Evolutionary conservation across 2,888 invertebrate genomes (phyloP), one percentile per base, ranked within the genome.

Genomic region (Noctua pronuba): DNA sequence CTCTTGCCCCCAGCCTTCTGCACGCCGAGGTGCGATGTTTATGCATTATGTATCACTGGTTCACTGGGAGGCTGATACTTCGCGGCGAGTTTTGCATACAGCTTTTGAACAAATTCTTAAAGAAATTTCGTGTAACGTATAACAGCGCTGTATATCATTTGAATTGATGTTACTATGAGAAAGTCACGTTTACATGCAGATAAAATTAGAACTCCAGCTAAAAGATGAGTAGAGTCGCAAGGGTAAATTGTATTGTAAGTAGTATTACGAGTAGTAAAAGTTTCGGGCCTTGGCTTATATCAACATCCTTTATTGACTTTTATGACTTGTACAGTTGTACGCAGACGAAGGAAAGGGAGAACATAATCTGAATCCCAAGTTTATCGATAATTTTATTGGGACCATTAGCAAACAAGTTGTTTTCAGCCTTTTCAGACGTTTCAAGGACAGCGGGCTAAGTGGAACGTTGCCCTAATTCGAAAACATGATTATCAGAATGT

Each of bases 21-120:
- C 89, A 91, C 91, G 79, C 75, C 77, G 77, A 91, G 90, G 90
- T 90, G 91, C 88, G 88, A 92, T 93, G 92, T 92, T 92, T 92
- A 93, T 94, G 93, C 94, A 94, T 94, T 92, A 92, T 90, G 91
- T 90, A 91, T 89, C 88, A 82, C 86, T 77, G 75, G 83, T 80
- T 89, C 88, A 82, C 86, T 77, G 75, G 83, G 80, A 86, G 88
- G 87, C 89, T 90, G 89, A 90, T 91, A 89, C 90, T 90, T 87
- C 82, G 83, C 80, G 67, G 87, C 76, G 75, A 88, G 86, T 89
- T 89, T 90, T 90, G 83, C 90, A 91, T 90, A 89, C 85, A 89
- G 82, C 85, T 87, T 89, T 89, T 88, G 82, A 85, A 83, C 85
- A 88, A 87, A 86, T 85, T 88, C 82, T 84, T 83, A 65, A 82